Percentiles rank a stretch among this genome's conserved stretches.
These are phyloP conservation scores for Bombus waltoni DNA, from an alignment of 1,140 invertebrate genomes.

Conservation along the genomic window DNA sequence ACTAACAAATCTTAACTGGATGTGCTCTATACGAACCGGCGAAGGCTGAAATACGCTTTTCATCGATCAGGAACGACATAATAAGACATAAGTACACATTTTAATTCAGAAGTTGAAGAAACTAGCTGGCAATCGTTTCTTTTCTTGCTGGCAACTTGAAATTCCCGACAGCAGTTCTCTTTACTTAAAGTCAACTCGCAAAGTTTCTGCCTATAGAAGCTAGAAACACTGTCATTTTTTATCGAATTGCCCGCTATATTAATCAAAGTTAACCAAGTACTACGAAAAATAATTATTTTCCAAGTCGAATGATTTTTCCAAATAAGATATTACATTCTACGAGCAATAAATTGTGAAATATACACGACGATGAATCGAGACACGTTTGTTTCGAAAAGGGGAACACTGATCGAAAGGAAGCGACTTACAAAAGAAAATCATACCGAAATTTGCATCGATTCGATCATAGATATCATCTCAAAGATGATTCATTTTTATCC, in stretches of 20 bases:
- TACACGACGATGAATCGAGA: too few relatives aligned
- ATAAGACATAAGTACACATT: slow-evolving; percentile 6
- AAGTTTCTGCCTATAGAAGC: too few relatives aligned
- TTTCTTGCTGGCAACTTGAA: not conserved
- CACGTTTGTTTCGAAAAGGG: not conserved
- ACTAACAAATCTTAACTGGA: slow-evolving; percentile 75
- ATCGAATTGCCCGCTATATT: not conserved
- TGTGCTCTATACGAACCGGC: slow-evolving; percentile 26
- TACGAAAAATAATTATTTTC: too few relatives aligned
- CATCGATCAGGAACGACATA: slow-evolving; percentile 2
- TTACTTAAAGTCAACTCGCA: not conserved
- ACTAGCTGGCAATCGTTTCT: slow-evolving; percentile 21
- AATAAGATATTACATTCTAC: too few relatives aligned
- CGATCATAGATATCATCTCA: too few relatives aligned
- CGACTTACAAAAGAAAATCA: not conserved
- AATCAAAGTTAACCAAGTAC: too few relatives aligned
- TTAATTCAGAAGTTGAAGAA: slow-evolving; percentile 15
- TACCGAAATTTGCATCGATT: not conserved
- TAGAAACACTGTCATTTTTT: not conserved
- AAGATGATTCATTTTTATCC: not conserved
- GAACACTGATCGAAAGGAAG: too few relatives aligned
- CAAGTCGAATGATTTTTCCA: too few relatives aligned
- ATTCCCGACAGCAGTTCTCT: too few relatives aligned
- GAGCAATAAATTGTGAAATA: too few relatives aligned
- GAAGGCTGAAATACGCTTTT: slow-evolving; percentile 16